A percentile compares a stretch with the other conserved stretches of the same genome.
Evolutionary conservation across 35 echinoderm and acorn worm species (phyloP).

Genomic region (Antedon bifida): DNA sequence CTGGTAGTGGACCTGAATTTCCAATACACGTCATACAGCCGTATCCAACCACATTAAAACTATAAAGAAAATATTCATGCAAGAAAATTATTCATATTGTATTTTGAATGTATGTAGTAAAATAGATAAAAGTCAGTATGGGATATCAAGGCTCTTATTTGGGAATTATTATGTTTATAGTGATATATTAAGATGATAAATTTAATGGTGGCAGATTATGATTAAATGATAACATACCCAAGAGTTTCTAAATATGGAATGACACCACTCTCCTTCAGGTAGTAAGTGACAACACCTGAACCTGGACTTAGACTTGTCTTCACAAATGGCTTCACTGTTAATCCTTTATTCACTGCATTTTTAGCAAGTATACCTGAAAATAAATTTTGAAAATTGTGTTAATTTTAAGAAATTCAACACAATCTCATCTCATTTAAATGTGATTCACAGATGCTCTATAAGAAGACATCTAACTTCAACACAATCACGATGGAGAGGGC

Average conservation of each 20-base stretch:
- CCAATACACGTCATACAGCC: constrained; percentile 99
- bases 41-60: constrained; percentile 89
- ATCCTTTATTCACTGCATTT: constrained; percentile 83
- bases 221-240: constrained; percentile 33
- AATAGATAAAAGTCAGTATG: too few relatives aligned
- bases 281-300: constrained; percentile 93
- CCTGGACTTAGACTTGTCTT: constrained; percentile 96
- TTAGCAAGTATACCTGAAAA: constrained; percentile 82
- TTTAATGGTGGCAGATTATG: too few relatives aligned
- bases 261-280: constrained; percentile 85
- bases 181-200: too few relatives aligned
- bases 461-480: too few relatives aligned
- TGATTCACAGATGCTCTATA: too few relatives aligned
- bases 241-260: constrained; percentile 77
- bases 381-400: constrained; percentile 17
- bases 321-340: constrained; percentile 65
- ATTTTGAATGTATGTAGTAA: too few relatives aligned
- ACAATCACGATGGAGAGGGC: too few relatives aligned
- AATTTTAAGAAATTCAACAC: too few relatives aligned
- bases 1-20: constrained; percentile 79
- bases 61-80: constrained; percentile 9
- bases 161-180: too few relatives aligned
- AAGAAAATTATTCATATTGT: not conserved
- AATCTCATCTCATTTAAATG: too few relatives aligned
- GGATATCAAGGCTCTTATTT: too few relatives aligned